Conservation (phyloP, 2,797 vertebrate species). For the Spea hammondii region DNA sequence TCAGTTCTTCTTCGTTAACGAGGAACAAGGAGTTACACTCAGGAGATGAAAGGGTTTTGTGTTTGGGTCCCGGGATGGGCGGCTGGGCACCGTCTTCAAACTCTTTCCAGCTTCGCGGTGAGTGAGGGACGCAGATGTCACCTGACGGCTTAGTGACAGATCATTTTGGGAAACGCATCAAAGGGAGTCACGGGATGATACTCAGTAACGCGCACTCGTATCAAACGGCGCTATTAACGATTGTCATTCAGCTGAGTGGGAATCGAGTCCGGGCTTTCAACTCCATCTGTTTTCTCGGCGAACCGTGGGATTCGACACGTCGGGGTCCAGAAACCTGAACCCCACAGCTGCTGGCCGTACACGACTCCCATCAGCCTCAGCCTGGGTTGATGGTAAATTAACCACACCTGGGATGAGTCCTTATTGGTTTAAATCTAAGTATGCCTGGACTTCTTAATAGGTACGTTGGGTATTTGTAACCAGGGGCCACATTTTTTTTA, state of each 20-base stretch:
- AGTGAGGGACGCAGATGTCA: constrained; percentile 30
- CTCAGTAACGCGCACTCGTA: not conserved
- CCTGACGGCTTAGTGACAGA: constrained; percentile 21
- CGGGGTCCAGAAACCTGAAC: not conserved
- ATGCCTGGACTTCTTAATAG: too few relatives aligned
- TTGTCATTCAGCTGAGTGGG: constrained; percentile 6
- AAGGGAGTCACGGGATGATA: constrained; percentile 16
- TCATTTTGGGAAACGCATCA: constrained; percentile 32
- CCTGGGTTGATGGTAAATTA: too few relatives aligned
- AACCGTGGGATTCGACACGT: not conserved
- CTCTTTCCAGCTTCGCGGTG: constrained; percentile 8
- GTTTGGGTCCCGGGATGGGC: constrained; percentile 6
- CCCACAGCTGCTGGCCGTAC: too few relatives aligned
- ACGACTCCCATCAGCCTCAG: too few relatives aligned
- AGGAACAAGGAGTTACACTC: not conserved
- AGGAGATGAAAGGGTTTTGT: constrained; percentile 12
- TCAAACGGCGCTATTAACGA: constrained; percentile 1
- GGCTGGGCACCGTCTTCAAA: constrained; percentile 2
- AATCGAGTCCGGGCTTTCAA: not conserved
- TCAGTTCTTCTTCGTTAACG: too few relatives aligned
- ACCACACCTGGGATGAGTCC: too few relatives aligned
- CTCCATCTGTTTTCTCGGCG: not conserved
- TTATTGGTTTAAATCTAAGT: too few relatives aligned
- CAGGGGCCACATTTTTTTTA: too few relatives aligned
- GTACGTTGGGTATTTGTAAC: too few relatives aligned